These are phyloP conservation scores for Mirounga angustirostris DNA, from an alignment of 2,113 vertebrate species.

Conservation along the genomic window DNA sequence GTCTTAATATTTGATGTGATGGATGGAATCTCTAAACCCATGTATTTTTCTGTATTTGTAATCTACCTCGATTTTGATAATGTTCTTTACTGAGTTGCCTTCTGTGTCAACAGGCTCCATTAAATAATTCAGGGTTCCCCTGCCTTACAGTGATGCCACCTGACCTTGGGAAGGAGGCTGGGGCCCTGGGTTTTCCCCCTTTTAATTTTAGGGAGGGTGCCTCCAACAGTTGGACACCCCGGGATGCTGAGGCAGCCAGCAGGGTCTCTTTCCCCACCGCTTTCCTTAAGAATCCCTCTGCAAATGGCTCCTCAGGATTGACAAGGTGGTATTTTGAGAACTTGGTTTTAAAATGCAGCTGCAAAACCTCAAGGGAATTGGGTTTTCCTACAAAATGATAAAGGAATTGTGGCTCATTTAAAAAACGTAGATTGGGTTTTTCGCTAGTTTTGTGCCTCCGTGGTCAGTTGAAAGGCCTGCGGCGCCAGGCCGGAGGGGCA, in stretches of 20 bases:
- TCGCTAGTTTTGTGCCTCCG: rapidly evolving
- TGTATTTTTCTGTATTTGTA: neutral
- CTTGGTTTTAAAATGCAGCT: neutral
- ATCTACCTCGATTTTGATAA: neutral
- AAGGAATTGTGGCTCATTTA: neutral
- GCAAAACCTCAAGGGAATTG: neutral
- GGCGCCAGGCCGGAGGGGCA: neutral
- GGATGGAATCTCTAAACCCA: neutral
- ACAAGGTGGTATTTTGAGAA: neutral
- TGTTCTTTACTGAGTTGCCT: neutral
- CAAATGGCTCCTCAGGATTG: neutral
- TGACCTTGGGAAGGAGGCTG: neutral
- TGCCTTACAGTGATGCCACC: neutral
- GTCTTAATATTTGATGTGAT: neutral
- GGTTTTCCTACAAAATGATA: neutral
- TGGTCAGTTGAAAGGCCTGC: neutral
- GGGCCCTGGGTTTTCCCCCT: neutral
- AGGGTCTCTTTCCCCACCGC: neutral
- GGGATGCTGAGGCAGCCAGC: neutral
- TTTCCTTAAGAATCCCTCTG: neutral
- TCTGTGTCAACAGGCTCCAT: neutral
- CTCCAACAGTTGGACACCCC: neutral
- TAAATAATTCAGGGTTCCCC: neutral
- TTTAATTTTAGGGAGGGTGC: neutral
- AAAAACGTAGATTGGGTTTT: neutral